Evolutionary conservation across 2,888 invertebrate genomes (phyloP), one percentile per base, ranked within the genome.

Genomic region (Fabriciana adippe): DNA sequence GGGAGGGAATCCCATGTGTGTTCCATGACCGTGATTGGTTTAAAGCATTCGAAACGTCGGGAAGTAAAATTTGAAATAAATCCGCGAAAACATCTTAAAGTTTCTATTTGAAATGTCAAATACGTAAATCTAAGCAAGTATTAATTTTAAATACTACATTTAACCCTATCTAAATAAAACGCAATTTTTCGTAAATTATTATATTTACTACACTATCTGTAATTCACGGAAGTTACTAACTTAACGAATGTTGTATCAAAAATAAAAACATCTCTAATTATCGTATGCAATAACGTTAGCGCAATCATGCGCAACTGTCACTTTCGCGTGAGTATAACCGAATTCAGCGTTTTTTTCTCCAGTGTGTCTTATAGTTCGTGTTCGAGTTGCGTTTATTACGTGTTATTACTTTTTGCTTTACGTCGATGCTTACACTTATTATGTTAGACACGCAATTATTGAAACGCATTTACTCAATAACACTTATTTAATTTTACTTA

Each of bases 371-470:
- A 6, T 57, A 51, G 56, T 61, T 67, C 60, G 67, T 56, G 67
- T 21, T 55, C 18, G 55, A 18, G 55, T 45, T 45, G 59, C 59
- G 31, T 55, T 51, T 31, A 63, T 56, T 53, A 66, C 62, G 62
- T 59, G 66, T 50, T 21, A 16, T 47, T 54, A 31, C 50, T 61
- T 66, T 66, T 57, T 61, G 54, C 15, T 51, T 47, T 21, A 57
- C 59, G 59, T 55, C 60, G 15, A 66, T 64, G 63, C 50, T 54
- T 41, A 54, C 57, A 26, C 18, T 47, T 53, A 62, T 63, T 69
- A 63, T 18, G 47, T 65, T 47, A 31, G 53, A 64, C 69, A 69
- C 64, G 69, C 69, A 41, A 67, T 21, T 51, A 48, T 11, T 55
- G 18, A 61, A 66, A 61, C 5, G 11, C 6, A 31, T 21, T 59